Percentiles rank a stretch among this genome's conserved stretches.
Evolutionary conservation across 2,888 invertebrate species (phyloP).

Genomic region (Dilophus febrilis): DNA sequence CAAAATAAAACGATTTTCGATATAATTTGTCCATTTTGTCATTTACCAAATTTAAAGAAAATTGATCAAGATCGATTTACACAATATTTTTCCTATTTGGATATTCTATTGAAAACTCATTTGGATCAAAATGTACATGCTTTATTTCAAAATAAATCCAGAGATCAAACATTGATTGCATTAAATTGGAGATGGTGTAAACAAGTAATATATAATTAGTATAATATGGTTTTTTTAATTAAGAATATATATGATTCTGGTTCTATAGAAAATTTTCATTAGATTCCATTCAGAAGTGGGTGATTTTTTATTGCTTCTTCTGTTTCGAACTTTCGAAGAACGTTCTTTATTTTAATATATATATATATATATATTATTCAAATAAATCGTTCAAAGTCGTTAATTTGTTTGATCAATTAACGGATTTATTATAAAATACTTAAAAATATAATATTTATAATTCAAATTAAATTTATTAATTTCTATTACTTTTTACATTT

Average conservation of each 20-base stretch:
- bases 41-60: slow-evolving; percentile 61
- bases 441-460: too few species aligned
- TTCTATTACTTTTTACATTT: too few species aligned
- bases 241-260: background rate
- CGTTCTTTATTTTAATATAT: too few species aligned
- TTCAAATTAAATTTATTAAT: too few species aligned
- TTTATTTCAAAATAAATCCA: slow-evolving; percentile 76
- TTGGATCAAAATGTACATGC: slow-evolving; percentile 69
- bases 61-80: slow-evolving; percentile 51
- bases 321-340: too few species aligned
- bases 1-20: slow-evolving; percentile 80
- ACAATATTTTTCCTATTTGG: slow-evolving; percentile 81
- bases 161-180: slow-evolving; percentile 79
- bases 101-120: slow-evolving; percentile 72
- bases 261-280: background rate
- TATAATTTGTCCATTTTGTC: slow-evolving; percentile 84
- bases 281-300: too few species aligned
- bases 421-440: too few species aligned
- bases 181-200: slow-evolving; percentile 94
- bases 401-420: too few species aligned
- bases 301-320: too few species aligned
- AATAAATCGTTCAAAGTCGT: too few species aligned
- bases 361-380: too few species aligned
- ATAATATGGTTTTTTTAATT: background rate
- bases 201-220: slow-evolving; percentile 35